Conservation (phyloP, 2,113 vertebrate species). For the Dipodomys ordii region DNA sequence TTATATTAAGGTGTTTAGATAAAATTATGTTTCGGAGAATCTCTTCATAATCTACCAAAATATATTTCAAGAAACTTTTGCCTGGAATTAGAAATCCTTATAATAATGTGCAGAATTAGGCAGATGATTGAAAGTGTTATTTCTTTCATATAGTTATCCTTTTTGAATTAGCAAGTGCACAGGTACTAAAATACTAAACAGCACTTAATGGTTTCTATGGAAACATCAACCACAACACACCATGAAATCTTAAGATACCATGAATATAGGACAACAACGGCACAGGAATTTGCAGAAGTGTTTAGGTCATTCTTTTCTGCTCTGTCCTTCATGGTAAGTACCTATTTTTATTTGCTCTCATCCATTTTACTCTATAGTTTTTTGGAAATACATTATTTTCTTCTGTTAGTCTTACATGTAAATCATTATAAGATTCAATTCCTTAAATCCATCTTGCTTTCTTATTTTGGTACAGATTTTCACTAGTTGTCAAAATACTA, state of each 20-base stretch:
- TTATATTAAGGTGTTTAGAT: not conserved
- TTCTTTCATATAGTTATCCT: not conserved
- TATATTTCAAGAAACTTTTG: not conserved
- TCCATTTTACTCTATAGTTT: not conserved
- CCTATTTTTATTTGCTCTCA: not conserved
- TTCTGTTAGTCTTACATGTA: not conserved
- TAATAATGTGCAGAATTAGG: not conserved
- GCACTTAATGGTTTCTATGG: not conserved
- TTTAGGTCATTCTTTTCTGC: not conserved
- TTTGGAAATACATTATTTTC: not conserved
- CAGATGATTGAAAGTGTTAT: constrained; percentile 1
- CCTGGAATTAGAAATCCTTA: too few relatives aligned
- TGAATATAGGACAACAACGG: not conserved
- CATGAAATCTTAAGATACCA: not conserved
- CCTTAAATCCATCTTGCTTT: not conserved
- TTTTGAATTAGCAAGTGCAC: not conserved
- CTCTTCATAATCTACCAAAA: not conserved
- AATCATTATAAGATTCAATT: constrained; percentile 13
- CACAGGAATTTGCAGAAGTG: not conserved
- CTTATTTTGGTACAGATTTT: not conserved
- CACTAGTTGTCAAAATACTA: not conserved
- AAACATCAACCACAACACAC: not conserved
- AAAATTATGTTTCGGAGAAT: not conserved
- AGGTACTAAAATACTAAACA: not conserved
- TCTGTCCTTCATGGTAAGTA: not conserved